Evolutionary conservation across 2,888 invertebrate species (phyloP).

Genomic region (Harpagoxenus sublaevis): DNA sequence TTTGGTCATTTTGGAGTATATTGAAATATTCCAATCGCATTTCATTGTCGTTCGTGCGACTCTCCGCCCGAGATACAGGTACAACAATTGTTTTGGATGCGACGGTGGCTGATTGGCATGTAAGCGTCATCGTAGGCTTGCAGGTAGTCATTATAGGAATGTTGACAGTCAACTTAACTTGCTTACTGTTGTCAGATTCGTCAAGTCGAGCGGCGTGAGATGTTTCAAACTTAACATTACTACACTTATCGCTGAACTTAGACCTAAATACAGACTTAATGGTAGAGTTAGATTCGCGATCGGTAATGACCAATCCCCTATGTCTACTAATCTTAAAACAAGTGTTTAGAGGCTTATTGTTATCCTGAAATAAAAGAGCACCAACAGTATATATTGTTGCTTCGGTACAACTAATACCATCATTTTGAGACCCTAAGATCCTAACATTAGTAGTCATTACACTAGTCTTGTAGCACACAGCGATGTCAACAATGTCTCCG

Average conservation of each 20-base stretch:
- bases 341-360: slow-evolving; percentile 84
- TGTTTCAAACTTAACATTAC: slow-evolving; percentile 84
- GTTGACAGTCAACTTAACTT: slow-evolving; percentile 82
- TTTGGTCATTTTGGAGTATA: slow-evolving; percentile 74
- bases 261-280: slow-evolving; percentile 85
- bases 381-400: slow-evolving; percentile 87
- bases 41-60: slow-evolving; percentile 77
- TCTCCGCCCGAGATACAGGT: slow-evolving; percentile 82
- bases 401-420: slow-evolving; percentile 86
- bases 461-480: slow-evolving; percentile 84
- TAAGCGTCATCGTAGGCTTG: slow-evolving; percentile 87
- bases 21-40: slow-evolving; percentile 61
- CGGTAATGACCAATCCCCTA: slow-evolving; percentile 73
- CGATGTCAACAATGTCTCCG: slow-evolving; percentile 81
- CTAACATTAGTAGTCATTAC: slow-evolving; percentile 83
- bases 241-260: slow-evolving; percentile 84
- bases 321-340: slow-evolving; percentile 82
- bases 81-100: slow-evolving; percentile 85
- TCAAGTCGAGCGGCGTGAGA: slow-evolving; percentile 80
- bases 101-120: slow-evolving; percentile 85
- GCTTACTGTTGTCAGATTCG: slow-evolving; percentile 75
- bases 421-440: slow-evolving; percentile 83
- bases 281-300: slow-evolving; percentile 82
- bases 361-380: slow-evolving; percentile 87
- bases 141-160: slow-evolving; percentile 86